phyloP scores from a whole-genome alignment of 2,888 invertebrate genomes.

The Drosophila eohydei region DNA sequence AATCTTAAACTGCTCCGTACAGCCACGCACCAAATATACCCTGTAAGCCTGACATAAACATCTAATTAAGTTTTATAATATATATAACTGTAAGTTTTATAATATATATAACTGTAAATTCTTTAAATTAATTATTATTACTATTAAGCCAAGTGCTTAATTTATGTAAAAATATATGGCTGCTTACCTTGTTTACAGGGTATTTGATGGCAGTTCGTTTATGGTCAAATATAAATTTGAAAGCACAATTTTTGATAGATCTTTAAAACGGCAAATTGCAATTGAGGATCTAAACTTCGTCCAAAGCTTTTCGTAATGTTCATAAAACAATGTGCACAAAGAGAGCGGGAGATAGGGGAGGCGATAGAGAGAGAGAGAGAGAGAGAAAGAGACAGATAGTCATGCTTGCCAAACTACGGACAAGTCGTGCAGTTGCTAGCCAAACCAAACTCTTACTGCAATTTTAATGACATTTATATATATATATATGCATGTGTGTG shows the following conservation, averaged over 20 bases:
- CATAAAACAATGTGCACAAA: conserved; percentile 27
- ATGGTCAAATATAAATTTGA: conserved; percentile 10
- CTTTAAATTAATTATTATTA: no score
- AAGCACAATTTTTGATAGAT: conserved; percentile 14
- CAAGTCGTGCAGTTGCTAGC: conserved; percentile 46
- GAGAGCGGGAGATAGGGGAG: neutral
- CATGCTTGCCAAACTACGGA: conserved; percentile 57
- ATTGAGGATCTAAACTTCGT: conserved; percentile 18
- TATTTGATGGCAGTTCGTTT: neutral
- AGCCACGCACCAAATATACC: conserved; percentile 27
- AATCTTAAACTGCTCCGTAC: conserved; percentile 4
- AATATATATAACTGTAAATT: no score
- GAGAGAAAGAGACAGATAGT: conserved; percentile 30
- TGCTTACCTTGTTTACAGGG: neutral
- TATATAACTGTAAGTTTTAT: no score
- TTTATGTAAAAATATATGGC: no score
- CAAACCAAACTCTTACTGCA: conserved; percentile 76
- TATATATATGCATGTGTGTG: conserved; percentile 22
- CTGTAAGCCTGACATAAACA: neutral
- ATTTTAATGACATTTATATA: conserved; percentile 77
- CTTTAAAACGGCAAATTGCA: conserved; percentile 4
- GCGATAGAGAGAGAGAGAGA: neutral
- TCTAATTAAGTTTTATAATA: no score
- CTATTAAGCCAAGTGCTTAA: no score
- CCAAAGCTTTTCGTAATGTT: conserved; percentile 26